Conservation (phyloP, 2,113 vertebrate genomes). For the Bos javanicus region DNA sequence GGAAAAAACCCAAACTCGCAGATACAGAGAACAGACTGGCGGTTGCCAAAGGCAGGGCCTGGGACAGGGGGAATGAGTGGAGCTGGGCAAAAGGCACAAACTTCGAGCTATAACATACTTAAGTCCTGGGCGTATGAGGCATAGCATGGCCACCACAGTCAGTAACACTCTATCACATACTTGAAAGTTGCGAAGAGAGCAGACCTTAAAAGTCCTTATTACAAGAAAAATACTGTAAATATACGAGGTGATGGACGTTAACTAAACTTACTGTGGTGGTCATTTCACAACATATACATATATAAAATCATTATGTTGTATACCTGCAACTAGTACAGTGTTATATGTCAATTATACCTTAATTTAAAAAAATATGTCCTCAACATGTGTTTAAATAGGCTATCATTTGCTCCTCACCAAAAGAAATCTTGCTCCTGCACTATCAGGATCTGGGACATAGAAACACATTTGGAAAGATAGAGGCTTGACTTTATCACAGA, state of each 20-base stretch:
- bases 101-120: neutral
- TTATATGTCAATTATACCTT: neutral
- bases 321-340: neutral
- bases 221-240: neutral
- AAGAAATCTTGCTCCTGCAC: neutral
- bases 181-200: neutral
- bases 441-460: neutral
- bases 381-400: neutral
- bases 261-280: neutral
- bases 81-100: neutral
- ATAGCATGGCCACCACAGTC: neutral
- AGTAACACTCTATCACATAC: neutral
- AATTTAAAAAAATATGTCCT: neutral
- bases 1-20: neutral
- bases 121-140: no score
- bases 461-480: neutral
- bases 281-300: neutral
- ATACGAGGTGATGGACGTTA: neutral
- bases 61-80: neutral
- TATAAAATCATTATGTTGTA: neutral
- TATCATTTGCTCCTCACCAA: neutral
- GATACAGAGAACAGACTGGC: neutral
- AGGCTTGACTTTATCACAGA: neutral
- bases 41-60: neutral
- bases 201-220: neutral